Base-by-base conservation (phyloP, 2,797 vertebrate species). In the Scolopax rusticola region DNA sequence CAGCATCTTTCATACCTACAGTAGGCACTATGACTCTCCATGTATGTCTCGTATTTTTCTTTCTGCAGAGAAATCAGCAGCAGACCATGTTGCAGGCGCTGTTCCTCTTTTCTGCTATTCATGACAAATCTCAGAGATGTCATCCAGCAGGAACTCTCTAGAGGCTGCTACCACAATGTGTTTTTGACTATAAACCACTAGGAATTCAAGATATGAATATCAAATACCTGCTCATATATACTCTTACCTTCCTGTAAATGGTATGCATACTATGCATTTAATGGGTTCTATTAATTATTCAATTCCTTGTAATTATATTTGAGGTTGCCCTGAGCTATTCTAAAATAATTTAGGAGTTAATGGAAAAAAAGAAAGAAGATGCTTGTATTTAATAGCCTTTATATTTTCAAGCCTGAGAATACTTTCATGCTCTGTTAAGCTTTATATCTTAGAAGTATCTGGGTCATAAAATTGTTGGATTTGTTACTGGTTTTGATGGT, bases 321-420 rank as follows among this genome's bases (percentile, higher is more conserved):
- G 75, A 76, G 67, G 33, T 88, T 92, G 64, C 65, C 90, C 65
- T 81, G 71, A 94, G 84, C 73, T 92, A 51, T 78, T 54, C 51
- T 90, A 87, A 94, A 89, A 65, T 84, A 90, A 75, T 89, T 78
- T 47, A 80, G 68, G 48, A 80, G 21, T 84, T 89, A 60, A 81
- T 83, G 54, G 74, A 82, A 93, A 45, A 45, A 73, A 30, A 89
- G 76, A 89, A 75, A 23, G 23, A 75, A 89, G 50, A 50, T 89
- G 30, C 40, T 90, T 57, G 33, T 56, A 19, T 76, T 93, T 80
- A 74, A 88, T 77, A 85, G 48, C 51, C 1, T 6, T 61, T 69
- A 27, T 83, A 53, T 96, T 91, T 94, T 87, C 69, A 86, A 67
- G 18, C 56, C 28, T 81, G 57, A 84, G 18, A 75, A 67, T 67